phyloP scores from a whole-genome alignment of 2,888 invertebrate genomes.

The Pseudococcus longispinus region DNA sequence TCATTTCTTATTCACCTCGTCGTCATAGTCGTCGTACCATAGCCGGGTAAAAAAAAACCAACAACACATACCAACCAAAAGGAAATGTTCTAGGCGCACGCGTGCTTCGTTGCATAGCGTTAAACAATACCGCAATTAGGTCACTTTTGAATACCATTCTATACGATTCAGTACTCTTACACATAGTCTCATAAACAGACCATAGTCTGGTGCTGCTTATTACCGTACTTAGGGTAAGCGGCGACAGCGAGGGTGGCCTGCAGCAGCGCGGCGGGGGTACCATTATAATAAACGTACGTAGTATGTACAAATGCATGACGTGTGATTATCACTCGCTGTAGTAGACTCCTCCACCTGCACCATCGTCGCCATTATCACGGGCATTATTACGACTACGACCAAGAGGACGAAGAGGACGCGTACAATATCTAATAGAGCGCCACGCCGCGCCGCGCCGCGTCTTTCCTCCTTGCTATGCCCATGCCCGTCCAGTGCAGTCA shows the following conservation, averaged over 20 bases:
- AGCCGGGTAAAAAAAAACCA: not conserved
- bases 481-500: not conserved
- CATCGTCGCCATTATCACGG: not conserved
- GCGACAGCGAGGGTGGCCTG: too few species aligned
- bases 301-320: not conserved
- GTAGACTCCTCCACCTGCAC: not conserved
- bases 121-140: conserved; percentile 43
- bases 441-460: not conserved
- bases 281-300: not conserved
- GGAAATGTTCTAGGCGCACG: conserved; percentile 8
- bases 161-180: conserved; percentile 14
- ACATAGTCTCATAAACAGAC: not conserved
- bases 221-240: not conserved
- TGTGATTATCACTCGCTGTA: not conserved
- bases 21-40: not conserved
- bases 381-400: not conserved
- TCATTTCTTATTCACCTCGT: conserved; percentile 12
- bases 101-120: not conserved
- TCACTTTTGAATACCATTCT: conserved; percentile 30
- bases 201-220: not conserved
- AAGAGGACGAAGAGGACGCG: not conserved
- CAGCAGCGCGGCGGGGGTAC: not conserved
- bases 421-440: not conserved
- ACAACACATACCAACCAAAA: not conserved
- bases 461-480: not conserved